Evolutionary conservation across 2,888 invertebrate species (phyloP).

Genomic region (Elysia crispata): DNA sequence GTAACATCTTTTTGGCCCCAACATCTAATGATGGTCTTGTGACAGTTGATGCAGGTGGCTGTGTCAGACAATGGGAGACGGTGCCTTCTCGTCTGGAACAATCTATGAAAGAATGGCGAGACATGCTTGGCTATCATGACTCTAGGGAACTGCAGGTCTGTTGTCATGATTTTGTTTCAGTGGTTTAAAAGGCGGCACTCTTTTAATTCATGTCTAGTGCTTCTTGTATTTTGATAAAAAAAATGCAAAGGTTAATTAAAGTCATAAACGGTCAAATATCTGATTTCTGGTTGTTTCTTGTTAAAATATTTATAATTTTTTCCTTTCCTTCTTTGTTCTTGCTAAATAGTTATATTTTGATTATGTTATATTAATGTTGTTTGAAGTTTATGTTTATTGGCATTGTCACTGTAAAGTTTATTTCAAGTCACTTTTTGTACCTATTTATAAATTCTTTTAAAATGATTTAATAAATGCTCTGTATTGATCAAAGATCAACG

Average conservation of each 20-base stretch:
- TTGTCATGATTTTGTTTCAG: not conserved
- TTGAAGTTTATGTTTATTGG: too few relatives aligned
- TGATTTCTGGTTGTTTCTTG: not conserved
- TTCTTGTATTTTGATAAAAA: not conserved
- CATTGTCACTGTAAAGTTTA: too few relatives aligned
- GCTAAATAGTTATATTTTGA: not conserved
- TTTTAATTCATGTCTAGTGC: too few relatives aligned
- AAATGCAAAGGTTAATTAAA: not conserved
- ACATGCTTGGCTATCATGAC: constrained; percentile 76
- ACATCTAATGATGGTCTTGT: constrained; percentile 79
- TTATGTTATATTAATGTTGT: too few relatives aligned
- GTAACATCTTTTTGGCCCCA: constrained; percentile 78
- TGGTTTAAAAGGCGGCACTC: too few relatives aligned
- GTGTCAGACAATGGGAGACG: constrained; percentile 81
- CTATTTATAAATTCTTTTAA: too few relatives aligned
- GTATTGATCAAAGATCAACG: constrained; percentile 53
- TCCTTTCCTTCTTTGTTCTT: not conserved
- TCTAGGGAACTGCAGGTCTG: constrained; percentile 69
- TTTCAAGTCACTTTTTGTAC: too few relatives aligned
- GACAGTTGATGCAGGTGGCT: constrained; percentile 81
- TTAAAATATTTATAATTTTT: not conserved
- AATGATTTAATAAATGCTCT: too few relatives aligned
- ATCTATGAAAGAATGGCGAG: constrained; percentile 79
- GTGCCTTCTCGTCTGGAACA: constrained; percentile 77
- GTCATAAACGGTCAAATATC: too few relatives aligned